These are phyloP conservation scores for Drosophila tsacasi DNA, from an alignment of 1,140 invertebrate species.

Conservation along the genomic window DNA sequence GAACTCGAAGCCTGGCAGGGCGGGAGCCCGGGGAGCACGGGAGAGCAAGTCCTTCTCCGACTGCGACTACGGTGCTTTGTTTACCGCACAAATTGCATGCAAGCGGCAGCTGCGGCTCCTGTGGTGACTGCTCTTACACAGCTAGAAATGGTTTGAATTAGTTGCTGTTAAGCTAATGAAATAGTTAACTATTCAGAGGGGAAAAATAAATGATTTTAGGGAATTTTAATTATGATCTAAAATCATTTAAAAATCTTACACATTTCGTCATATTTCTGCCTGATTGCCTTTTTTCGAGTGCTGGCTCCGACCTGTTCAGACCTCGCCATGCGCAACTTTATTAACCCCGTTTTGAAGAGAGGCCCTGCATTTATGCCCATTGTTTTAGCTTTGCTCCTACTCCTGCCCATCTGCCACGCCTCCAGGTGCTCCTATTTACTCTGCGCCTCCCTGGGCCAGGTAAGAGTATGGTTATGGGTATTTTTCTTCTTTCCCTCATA, in stretches of 20 bases:
- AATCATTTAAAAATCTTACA: not conserved
- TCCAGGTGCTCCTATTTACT: conserved; percentile 31
- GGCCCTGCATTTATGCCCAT: conserved; percentile 55
- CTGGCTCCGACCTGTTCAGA: conserved; percentile 16
- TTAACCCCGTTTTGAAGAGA: conserved; percentile 71
- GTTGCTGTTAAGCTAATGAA: not conserved
- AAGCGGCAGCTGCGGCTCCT: conserved; percentile 44
- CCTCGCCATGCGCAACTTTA: conserved; percentile 67
- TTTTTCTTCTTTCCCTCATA: conserved; percentile 4
- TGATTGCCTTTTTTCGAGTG: conserved; percentile 18
- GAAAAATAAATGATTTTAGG: not conserved
- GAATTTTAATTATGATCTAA: too few relatives aligned
- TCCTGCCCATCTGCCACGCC: conserved; percentile 21
- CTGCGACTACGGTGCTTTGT: conserved; percentile 32
- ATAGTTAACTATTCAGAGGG: not conserved
- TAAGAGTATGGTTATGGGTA: not conserved
- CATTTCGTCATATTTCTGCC: not conserved
- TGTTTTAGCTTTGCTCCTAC: conserved; percentile 46
- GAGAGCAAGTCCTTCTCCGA: conserved; percentile 4
- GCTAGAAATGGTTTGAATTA: not conserved
- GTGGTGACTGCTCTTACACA: conserved; percentile 33
- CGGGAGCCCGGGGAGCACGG: not conserved
- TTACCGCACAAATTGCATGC: conserved; percentile 64
- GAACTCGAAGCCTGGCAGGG: not conserved
- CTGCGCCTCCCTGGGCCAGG: not conserved